These are phyloP conservation scores for Procambarus clarkii DNA, from an alignment of 1,140 invertebrate species.

Conservation along the genomic window DNA sequence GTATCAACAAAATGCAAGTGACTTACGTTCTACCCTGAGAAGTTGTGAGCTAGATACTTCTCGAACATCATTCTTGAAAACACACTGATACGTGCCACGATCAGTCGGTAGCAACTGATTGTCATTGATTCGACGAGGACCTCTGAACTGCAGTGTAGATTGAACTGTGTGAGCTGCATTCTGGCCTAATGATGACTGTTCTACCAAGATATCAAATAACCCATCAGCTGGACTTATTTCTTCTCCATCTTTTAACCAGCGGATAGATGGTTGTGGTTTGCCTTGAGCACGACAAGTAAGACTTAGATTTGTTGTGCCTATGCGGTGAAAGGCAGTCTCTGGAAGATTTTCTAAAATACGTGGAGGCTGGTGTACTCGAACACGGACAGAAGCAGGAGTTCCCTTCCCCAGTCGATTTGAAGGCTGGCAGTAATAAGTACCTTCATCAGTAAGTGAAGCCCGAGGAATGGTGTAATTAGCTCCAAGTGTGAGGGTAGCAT, in stretches of 20 bases:
- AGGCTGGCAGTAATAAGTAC: slow-evolving; percentile 91
- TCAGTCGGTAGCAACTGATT: slow-evolving; percentile 89
- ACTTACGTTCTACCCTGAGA: slow-evolving; percentile 91
- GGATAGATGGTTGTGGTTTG: slow-evolving; percentile 88
- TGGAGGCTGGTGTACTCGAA: slow-evolving; percentile 91
- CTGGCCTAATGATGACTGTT: slow-evolving; percentile 81
- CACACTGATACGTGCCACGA: slow-evolving; percentile 90
- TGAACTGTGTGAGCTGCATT: slow-evolving; percentile 87
- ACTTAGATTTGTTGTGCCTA: slow-evolving; percentile 87
- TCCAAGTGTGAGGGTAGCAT: slow-evolving; percentile 83
- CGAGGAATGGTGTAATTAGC: slow-evolving; percentile 89
- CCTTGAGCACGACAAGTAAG: slow-evolving; percentile 90
- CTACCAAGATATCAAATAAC: slow-evolving; percentile 86
- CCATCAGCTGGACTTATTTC: slow-evolving; percentile 78
- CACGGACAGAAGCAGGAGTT: slow-evolving; percentile 85
- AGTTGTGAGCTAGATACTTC: slow-evolving; percentile 90
- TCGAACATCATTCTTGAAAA: slow-evolving; percentile 92
- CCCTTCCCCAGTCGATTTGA: slow-evolving; percentile 91
- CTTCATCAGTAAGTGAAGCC: slow-evolving; percentile 82
- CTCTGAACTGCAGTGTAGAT: slow-evolving; percentile 87
- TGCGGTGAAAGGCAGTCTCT: slow-evolving; percentile 86
- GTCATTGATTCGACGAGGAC: slow-evolving; percentile 82
- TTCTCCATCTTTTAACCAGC: slow-evolving; percentile 90
- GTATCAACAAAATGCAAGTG: neutral
- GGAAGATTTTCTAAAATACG: slow-evolving; percentile 89